Conservation (phyloP, 2,888 invertebrate species). For the Leuctra nigra region DNA sequence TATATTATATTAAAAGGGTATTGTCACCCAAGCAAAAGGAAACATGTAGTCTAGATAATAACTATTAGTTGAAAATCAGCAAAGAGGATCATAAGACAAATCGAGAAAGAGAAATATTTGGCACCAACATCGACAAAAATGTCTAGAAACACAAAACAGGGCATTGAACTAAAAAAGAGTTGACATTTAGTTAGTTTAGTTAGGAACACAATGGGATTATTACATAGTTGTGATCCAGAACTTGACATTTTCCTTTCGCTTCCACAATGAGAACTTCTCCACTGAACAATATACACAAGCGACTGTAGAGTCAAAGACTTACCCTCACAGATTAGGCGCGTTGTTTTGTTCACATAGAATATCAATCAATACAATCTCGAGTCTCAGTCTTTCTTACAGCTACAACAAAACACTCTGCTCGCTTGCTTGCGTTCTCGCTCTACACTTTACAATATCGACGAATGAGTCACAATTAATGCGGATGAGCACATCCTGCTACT, state of each 20-base stretch:
- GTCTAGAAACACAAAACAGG: conserved; percentile 18
- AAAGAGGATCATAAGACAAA: conserved; percentile 15
- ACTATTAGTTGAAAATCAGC: conserved; percentile 4
- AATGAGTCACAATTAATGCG: no score
- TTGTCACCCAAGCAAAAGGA: conserved; percentile 33
- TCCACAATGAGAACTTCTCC: conserved; percentile 5
- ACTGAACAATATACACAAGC: not conserved
- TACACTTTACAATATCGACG: no score
- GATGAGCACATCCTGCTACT: no score
- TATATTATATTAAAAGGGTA: conserved; percentile 38
- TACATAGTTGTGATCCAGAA: conserved; percentile 22
- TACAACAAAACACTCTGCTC: no score
- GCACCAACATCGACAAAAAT: conserved; percentile 20
- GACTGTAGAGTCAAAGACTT: not conserved
- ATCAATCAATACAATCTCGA: not conserved
- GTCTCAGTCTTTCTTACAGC: conserved; percentile 9
- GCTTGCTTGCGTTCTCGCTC: no score
- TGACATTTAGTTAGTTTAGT: conserved; percentile 1
- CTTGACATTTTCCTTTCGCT: conserved; percentile 26
- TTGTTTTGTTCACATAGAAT: not conserved
- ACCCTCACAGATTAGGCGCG: conserved; percentile 1
- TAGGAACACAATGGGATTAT: conserved; percentile 17
- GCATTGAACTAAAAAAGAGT: conserved; percentile 5
- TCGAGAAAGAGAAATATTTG: conserved; percentile 22
- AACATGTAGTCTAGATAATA: conserved; percentile 24